A percentile compares a stretch with the other conserved stretches of the same genome.
phyloP scores from a whole-genome alignment of 1,140 invertebrate species.

The Oreohelix idahoensis region DNA sequence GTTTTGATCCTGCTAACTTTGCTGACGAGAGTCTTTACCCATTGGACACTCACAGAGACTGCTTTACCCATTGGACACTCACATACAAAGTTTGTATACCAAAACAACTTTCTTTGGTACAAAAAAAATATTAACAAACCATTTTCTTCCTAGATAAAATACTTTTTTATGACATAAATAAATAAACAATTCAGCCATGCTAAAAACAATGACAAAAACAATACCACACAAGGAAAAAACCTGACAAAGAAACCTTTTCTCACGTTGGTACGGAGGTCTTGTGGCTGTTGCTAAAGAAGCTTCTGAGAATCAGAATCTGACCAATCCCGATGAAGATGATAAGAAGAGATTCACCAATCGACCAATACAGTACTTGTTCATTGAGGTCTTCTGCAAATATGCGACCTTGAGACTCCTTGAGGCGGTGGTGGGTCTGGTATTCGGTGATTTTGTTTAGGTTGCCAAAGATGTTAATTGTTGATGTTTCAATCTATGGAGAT shows the following conservation, averaged over 20 bases:
- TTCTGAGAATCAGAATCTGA: constrained; percentile 87
- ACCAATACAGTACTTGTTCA: constrained; percentile 93
- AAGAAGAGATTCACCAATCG: constrained; percentile 88
- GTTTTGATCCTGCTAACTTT: too few species aligned
- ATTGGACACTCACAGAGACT: too few species aligned
- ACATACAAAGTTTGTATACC: background rate
- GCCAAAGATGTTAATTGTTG: constrained; percentile 90
- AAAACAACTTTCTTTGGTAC: background rate
- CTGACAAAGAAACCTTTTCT: too few species aligned
- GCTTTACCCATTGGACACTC: too few species aligned
- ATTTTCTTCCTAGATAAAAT: background rate
- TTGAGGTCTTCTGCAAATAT: constrained; percentile 97
- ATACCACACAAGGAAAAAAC: too few species aligned
- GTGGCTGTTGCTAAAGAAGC: constrained; percentile 55
- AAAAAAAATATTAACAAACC: background rate
- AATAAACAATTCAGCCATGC: too few species aligned
- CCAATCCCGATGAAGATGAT: constrained; percentile 88
- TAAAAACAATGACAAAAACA: too few species aligned
- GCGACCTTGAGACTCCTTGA: constrained; percentile 91
- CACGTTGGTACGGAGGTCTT: constrained; percentile 42
- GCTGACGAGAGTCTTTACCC: too few species aligned
- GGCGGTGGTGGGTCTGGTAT: constrained; percentile 95
- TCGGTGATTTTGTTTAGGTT: constrained; percentile 90
- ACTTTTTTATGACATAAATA: background rate
- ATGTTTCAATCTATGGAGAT: constrained; percentile 87